phyloP scores from a whole-genome alignment of 1,140 invertebrate genomes.

The Fopius arisanus region DNA sequence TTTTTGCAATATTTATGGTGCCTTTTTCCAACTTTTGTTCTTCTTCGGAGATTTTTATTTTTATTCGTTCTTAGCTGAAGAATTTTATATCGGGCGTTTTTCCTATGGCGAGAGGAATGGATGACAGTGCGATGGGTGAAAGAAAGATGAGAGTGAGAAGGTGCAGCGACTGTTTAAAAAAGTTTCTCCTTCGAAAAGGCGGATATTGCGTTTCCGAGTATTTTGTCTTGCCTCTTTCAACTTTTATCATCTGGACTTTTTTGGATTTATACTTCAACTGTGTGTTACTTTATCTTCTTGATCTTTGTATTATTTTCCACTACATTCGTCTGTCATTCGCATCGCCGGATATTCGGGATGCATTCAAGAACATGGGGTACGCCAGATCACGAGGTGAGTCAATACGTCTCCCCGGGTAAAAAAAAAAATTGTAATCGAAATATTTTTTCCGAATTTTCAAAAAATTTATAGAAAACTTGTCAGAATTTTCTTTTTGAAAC shows the following conservation, averaged over 20 bases:
- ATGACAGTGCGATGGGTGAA: background rate
- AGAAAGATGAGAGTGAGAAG: slow-evolving; percentile 23
- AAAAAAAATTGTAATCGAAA: too few relatives aligned
- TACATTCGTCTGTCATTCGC: slow-evolving; percentile 5
- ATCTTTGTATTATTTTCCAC: slow-evolving; percentile 11
- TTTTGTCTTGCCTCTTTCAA: slow-evolving; percentile 18
- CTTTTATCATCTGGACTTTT: slow-evolving; percentile 26
- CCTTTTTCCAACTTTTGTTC: slow-evolving; percentile 39
- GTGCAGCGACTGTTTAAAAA: slow-evolving; percentile 37
- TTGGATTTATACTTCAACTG: slow-evolving; percentile 3
- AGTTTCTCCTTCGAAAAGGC: slow-evolving; percentile 14
- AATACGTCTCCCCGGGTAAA: too few relatives aligned
- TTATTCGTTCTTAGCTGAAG: slow-evolving; percentile 14
- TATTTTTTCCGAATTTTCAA: too few relatives aligned
- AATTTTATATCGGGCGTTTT: slow-evolving; percentile 36
- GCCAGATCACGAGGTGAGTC: background rate
- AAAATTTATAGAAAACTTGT: too few relatives aligned
- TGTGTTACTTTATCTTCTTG: background rate
- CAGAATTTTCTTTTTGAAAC: too few relatives aligned
- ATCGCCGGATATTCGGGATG: background rate
- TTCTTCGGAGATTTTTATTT: slow-evolving; percentile 32
- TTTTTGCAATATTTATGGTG: slow-evolving; percentile 46
- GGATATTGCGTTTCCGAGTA: slow-evolving; percentile 25
- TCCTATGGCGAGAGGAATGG: background rate
- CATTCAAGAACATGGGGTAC: background rate